phyloP scores from a whole-genome alignment of 2,888 invertebrate species.

The Acanthoscelides obtectus region DNA sequence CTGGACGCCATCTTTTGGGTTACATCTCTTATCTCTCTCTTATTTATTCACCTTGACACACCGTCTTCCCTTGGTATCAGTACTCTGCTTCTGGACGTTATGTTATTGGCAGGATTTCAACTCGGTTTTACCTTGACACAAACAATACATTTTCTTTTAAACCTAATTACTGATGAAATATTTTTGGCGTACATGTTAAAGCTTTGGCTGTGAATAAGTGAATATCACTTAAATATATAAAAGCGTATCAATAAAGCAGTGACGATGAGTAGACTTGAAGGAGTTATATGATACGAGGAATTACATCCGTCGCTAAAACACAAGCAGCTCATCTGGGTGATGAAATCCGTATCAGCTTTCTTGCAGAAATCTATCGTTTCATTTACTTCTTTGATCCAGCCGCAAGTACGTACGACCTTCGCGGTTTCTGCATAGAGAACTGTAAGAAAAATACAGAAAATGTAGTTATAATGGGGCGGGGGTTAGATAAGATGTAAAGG shows the following conservation, averaged over 20 bases:
- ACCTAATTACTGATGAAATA: not conserved
- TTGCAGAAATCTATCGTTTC: slow-evolving; percentile 42
- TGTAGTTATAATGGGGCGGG: not conserved
- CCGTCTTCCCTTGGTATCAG: too few species aligned
- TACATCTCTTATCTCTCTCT: too few species aligned
- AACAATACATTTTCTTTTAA: too few species aligned
- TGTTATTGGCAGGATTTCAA: too few species aligned
- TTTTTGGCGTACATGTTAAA: not conserved
- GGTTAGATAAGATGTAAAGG: too few species aligned
- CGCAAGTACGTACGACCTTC: slow-evolving; percentile 57
- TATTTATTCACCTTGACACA: too few species aligned
- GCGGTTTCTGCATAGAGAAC: slow-evolving; percentile 43
- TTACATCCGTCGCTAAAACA: slow-evolving; percentile 63
- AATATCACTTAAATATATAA: not conserved
- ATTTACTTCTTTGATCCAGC: slow-evolving; percentile 47
- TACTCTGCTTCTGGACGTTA: too few species aligned
- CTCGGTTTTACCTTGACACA: too few species aligned
- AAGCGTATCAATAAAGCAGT: not conserved
- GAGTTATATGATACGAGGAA: not conserved
- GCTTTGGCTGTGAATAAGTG: not conserved
- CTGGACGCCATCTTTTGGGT: too few species aligned
- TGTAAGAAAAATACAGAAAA: slow-evolving; percentile 31
- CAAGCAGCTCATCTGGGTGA: slow-evolving; percentile 58
- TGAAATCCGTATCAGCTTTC: slow-evolving; percentile 60
- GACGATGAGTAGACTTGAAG: not conserved